These are phyloP conservation scores for Hippoglossus stenolepis DNA, from an alignment of 2,113 vertebrate species.

Conservation along the genomic window DNA sequence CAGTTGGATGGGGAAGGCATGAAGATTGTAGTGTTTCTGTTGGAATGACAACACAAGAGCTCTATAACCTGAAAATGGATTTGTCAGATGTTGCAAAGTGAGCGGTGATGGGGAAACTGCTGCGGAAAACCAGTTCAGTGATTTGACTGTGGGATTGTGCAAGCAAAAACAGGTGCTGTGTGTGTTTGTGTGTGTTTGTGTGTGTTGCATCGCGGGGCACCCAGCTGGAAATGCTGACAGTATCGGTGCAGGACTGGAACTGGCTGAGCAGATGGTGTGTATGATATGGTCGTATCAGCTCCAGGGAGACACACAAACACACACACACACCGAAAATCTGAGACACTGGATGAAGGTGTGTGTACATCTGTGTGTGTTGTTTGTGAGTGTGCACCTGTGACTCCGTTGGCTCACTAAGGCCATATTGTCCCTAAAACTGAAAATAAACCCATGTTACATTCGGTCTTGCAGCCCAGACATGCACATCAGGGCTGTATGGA, in stretches of 20 bases:
- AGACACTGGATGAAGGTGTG: background rate
- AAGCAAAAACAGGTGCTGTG: background rate
- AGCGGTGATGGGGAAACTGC: background rate
- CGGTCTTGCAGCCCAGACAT: too few relatives aligned
- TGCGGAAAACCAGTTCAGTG: background rate
- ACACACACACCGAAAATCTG: background rate
- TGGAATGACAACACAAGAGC: slow-evolving; percentile 17
- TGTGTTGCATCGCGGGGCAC: background rate
- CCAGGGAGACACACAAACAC: background rate
- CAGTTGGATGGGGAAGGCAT: background rate
- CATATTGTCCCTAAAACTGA: too few relatives aligned
- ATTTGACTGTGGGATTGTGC: background rate
- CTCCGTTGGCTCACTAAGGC: too few relatives aligned
- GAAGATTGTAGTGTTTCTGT: slow-evolving; percentile 15
- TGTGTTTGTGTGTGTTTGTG: background rate
- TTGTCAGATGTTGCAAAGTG: slow-evolving; percentile 42
- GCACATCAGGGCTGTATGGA: too few relatives aligned
- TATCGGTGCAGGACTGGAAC: too few relatives aligned
- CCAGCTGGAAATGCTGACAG: too few relatives aligned
- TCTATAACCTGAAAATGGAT: slow-evolving; percentile 20
- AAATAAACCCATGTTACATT: too few relatives aligned
- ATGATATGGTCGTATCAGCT: background rate
- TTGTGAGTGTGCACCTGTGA: too few relatives aligned
- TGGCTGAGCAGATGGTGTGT: background rate
- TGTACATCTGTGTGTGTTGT: too few relatives aligned